A percentile compares a stretch with the other conserved stretches of the same genome.
Evolutionary conservation across 2,113 vertebrate genomes (phyloP).

Genomic region (Channa maculata): DNA sequence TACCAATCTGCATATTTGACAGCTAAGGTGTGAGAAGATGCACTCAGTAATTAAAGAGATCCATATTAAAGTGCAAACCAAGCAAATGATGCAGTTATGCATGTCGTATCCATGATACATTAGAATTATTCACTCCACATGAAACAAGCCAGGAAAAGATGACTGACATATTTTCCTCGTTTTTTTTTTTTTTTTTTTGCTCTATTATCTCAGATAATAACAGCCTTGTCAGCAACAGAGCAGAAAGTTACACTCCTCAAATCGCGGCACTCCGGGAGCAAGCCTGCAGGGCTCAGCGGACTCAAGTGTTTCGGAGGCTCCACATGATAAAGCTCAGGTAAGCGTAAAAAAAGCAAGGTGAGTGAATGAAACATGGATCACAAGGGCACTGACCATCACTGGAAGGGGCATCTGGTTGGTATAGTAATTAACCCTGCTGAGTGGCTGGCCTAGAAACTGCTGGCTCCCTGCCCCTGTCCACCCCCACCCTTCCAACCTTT

Average conservation of each 20-base stretch:
- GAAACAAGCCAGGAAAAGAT: slow-evolving; percentile 47
- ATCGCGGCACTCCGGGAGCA: slow-evolving; percentile 47
- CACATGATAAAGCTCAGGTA: slow-evolving; percentile 60
- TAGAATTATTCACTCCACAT: slow-evolving; percentile 37
- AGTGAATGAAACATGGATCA: slow-evolving; percentile 52
- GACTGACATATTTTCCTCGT: slow-evolving; percentile 54
- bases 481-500: slow-evolving; percentile 59
- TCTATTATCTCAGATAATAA: slow-evolving; percentile 68
- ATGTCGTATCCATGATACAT: slow-evolving; percentile 3
- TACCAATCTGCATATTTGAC: slow-evolving; percentile 15
- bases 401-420: slow-evolving; percentile 58
- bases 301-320: slow-evolving; percentile 38
- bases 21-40: slow-evolving; percentile 13
- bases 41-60: slow-evolving; percentile 8
- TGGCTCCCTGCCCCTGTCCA: slow-evolving; percentile 57
- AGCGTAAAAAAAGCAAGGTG: slow-evolving; percentile 60
- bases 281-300: slow-evolving; percentile 38
- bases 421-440: slow-evolving; percentile 76
- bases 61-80: not conserved
- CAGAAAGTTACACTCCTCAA: slow-evolving; percentile 72
- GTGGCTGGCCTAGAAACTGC: slow-evolving; percentile 66
- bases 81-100: slow-evolving; percentile 35
- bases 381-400: slow-evolving; percentile 58
- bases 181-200: slow-evolving; percentile 7
- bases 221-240: slow-evolving; percentile 72